phyloP scores from a whole-genome alignment of 2,888 invertebrate genomes.

The Chymomyza fuscimana region DNA sequence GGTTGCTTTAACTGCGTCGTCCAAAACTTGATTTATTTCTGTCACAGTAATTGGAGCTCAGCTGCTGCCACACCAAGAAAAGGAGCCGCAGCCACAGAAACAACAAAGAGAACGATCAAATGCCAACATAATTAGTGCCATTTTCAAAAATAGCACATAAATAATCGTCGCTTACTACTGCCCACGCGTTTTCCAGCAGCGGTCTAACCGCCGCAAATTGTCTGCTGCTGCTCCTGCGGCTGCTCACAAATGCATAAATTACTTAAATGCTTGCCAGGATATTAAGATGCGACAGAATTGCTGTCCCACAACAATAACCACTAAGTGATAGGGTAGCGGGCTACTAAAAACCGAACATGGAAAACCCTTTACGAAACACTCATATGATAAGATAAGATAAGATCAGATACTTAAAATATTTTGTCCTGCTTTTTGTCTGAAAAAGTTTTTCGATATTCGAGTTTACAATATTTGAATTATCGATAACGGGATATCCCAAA shows the following conservation, averaged over 20 bases:
- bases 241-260: constrained; percentile 60
- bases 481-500: no score
- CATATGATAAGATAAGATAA: no score
- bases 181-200: constrained; percentile 11
- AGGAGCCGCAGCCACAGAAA: background rate
- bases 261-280: constrained; percentile 61
- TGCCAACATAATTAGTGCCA: constrained; percentile 67
- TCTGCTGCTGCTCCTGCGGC: constrained; percentile 27
- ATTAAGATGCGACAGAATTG: constrained; percentile 48
- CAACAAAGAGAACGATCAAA: constrained; percentile 43
- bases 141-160: constrained; percentile 71
- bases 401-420: no score
- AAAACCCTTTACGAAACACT: no score
- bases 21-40: constrained; percentile 60
- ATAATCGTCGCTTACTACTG: constrained; percentile 61
- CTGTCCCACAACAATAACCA: constrained; percentile 7
- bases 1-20: background rate
- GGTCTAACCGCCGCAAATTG: constrained; percentile 49
- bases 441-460: no score
- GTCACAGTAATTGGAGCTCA: constrained; percentile 59
- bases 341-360: no score
- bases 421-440: no score
- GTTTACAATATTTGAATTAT: no score
- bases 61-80: background rate
- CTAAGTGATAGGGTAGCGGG: constrained; percentile 6